Percentiles rank a stretch among this genome's conserved stretches.
phyloP scores from a whole-genome alignment of 1,140 invertebrate species.

The Cydia pomonella region DNA sequence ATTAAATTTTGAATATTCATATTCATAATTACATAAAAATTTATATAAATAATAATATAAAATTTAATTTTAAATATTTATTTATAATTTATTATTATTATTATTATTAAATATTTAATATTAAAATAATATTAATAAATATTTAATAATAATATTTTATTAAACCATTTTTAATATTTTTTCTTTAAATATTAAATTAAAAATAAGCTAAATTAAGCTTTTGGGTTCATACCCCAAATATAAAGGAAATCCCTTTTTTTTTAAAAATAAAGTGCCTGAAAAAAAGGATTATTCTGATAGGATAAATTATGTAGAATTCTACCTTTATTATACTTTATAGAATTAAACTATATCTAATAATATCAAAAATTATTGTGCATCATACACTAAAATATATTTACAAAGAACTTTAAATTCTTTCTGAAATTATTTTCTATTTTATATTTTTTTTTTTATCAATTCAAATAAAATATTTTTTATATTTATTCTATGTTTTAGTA shows the following conservation, averaged over 20 bases:
- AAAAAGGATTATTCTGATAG: constrained; percentile 81
- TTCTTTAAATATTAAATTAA: no score
- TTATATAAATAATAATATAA: no score
- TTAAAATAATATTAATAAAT: no score
- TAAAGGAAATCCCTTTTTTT: constrained; percentile 62
- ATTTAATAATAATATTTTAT: no score
- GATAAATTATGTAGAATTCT: constrained; percentile 73
- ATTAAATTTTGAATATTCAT: no score
- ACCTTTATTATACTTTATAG: constrained; percentile 76
- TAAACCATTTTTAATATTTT: no score
- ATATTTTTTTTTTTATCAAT: constrained; percentile 47
- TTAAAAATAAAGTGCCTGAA: constrained; percentile 79
- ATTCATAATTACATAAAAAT: no score
- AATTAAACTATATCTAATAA: constrained; percentile 79
- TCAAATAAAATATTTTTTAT: constrained; percentile 74
- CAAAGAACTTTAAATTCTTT: constrained; percentile 40
- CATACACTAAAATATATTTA: constrained; percentile 80
- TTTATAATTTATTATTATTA: no score
- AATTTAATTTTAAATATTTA: no score
- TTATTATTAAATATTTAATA: no score
- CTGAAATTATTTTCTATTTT: constrained; percentile 45
- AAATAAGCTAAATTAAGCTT: no score
- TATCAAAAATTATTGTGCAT: constrained; percentile 81
- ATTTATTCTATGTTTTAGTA: constrained; percentile 71
- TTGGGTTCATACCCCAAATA: no score